A percentile compares a stretch with the other conserved stretches of the same genome.
phyloP scores from a whole-genome alignment of 2,113 vertebrate species.

The Burhinus oedicnemus region DNA sequence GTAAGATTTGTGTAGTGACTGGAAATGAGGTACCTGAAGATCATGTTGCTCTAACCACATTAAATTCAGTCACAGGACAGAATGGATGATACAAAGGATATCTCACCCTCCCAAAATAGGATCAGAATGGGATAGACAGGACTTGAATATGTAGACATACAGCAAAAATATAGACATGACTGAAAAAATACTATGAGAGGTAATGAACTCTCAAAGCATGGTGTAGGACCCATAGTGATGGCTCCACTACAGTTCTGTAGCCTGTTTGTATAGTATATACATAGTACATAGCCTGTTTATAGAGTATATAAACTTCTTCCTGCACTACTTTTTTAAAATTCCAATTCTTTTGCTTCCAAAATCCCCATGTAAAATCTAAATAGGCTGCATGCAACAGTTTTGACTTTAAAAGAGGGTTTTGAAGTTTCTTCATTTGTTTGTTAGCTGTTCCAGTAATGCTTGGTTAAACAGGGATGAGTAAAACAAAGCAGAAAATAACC shows the following conservation, averaged over 20 bases:
- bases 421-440: neutral
- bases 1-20: neutral
- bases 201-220: neutral
- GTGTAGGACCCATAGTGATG: neutral
- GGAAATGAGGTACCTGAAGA: neutral
- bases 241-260: neutral
- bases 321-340: neutral
- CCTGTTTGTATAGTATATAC: neutral
- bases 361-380: neutral
- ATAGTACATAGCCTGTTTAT: neutral
- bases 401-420: neutral
- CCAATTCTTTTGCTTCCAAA: neutral
- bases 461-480: neutral
- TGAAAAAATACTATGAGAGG: neutral
- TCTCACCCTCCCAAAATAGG: neutral
- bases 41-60: neutral
- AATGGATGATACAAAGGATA: neutral
- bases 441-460: neutral
- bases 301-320: neutral
- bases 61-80: neutral
- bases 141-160: neutral
- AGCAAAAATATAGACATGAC: neutral
- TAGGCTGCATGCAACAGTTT: neutral
- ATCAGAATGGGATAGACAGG: neutral
- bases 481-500: constrained; percentile 15